Evolutionary conservation across 2,113 vertebrate species (phyloP).

Genomic region (Rissa tridactyla): DNA sequence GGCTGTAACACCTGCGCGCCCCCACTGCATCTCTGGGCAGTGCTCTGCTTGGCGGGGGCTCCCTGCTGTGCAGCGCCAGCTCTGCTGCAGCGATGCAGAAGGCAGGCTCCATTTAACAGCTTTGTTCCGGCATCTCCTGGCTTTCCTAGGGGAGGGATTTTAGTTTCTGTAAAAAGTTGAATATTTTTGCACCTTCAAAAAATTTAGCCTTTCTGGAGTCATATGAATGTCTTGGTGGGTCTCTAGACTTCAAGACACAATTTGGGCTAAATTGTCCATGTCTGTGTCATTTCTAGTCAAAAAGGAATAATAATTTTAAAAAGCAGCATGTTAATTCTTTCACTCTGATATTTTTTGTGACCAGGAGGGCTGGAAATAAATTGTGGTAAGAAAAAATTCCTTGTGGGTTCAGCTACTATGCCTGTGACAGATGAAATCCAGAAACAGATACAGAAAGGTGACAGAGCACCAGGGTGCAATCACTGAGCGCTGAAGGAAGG

Average conservation of each 20-base stretch:
- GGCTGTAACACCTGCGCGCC: not conserved
- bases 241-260: not conserved
- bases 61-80: not conserved
- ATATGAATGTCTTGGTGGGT: not conserved
- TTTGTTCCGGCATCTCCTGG: not conserved
- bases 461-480: not conserved
- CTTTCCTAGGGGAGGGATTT: not conserved
- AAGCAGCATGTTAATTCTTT: not conserved
- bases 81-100: not conserved
- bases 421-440: not conserved
- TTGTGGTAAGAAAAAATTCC: not conserved
- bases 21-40: not conserved
- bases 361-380: not conserved
- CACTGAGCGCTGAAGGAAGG: not conserved
- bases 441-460: not conserved
- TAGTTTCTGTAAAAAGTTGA: not conserved
- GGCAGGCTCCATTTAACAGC: not conserved
- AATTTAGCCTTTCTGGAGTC: not conserved
- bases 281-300: not conserved
- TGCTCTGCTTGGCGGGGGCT: fast-evolving
- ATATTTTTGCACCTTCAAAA: not conserved
- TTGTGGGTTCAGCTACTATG: not conserved
- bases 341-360: not conserved
- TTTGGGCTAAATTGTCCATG: not conserved
- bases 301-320: not conserved